phyloP scores from a whole-genome alignment of 2,888 invertebrate species.

The Augochlorella aurata region DNA sequence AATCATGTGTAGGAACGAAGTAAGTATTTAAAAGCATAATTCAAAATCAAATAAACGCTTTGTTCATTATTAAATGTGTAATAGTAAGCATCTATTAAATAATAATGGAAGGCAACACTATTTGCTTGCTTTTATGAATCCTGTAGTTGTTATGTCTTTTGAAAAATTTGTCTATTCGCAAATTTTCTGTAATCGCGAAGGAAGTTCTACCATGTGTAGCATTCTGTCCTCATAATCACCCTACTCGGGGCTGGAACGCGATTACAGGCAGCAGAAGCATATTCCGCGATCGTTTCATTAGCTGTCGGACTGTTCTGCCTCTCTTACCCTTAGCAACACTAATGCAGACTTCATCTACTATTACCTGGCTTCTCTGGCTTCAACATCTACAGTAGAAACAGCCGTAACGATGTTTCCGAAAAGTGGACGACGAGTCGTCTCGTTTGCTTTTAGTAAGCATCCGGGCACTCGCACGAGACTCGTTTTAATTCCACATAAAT shows the following conservation, averaged over 20 bases:
- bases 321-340: neutral
- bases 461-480: too few species aligned
- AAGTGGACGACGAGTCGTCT: neutral
- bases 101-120: neutral
- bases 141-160: neutral
- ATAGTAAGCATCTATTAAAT: neutral
- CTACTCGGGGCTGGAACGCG: neutral
- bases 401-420: too few species aligned
- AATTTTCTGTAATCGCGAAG: neutral
- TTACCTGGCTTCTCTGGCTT: neutral
- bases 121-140: neutral
- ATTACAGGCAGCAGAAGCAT: neutral
- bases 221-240: neutral
- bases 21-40: too few species aligned
- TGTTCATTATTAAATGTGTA: too few species aligned
- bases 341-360: neutral
- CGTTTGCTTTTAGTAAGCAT: neutral
- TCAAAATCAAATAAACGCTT: neutral
- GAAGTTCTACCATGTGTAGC: neutral
- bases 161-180: neutral
- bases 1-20: too few species aligned
- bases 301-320: neutral
- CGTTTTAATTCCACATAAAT: too few species aligned
- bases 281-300: constrained; percentile 5
- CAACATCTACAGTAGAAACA: neutral